Base-by-base conservation (phyloP, 2,888 invertebrate genomes). In the Athalia cordata region DNA sequence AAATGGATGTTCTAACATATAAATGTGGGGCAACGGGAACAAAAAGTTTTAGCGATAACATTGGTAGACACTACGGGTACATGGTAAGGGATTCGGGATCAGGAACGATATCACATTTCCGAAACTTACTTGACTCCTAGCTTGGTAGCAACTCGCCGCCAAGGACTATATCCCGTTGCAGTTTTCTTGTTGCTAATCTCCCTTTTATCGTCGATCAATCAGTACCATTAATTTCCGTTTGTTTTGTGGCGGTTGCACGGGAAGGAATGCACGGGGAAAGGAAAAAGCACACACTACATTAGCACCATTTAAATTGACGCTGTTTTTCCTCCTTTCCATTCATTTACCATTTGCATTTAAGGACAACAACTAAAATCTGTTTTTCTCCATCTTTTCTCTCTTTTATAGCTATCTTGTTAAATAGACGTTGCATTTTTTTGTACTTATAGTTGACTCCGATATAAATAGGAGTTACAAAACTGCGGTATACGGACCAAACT, bases 101-200 rank as follows among this genome's bases (percentile, higher is more conserved):
- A 89, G 89, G 88, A 87, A 91, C 91, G 85, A 87, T 85, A 88
- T 86, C 86, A 87, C 87, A 86, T 84, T 86, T 86, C 84, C 85
- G 86, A 86, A 91, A 96, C 97, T 96, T 96, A 97, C 96, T 96
- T 96, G 93, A 97, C 96, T 94, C 97, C 96, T 91, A 97, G 95
- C 92, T 96, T 97, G 92, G 96, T 96, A 91, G 97, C 97, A 91
- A 97, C 97, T 92, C 96, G 95, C 90, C 96, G 95, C 97, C 97
- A 97, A 93, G 96, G 97, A 91, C 95, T 96, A 93, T 95, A 95
- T 94, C 95, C 95, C 91, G 94, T 93, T 88, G 93, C 91, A 89
- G 92, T 90, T 92, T 93, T 92, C 92, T 92, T 94, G 93, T 93
- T 94, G 94, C 93, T 94, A 87, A 86, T 88, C 86, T 90, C 89